Base-by-base conservation (phyloP, 2,888 invertebrate species). In the Amphipoea oculea region DNA sequence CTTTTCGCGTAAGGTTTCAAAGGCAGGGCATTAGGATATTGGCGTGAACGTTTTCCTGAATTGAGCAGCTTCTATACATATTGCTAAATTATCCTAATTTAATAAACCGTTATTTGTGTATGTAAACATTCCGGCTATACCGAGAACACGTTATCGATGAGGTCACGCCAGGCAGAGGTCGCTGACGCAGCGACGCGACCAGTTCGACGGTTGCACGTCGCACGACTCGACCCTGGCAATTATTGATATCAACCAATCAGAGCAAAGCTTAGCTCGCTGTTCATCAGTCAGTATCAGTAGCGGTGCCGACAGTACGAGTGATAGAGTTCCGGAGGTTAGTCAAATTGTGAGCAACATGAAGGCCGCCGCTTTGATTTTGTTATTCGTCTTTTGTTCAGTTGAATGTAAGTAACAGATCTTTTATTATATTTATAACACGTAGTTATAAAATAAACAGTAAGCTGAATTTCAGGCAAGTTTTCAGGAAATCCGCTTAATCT, bases 91-190 rank as follows among this genome's bases (percentile, higher is more conserved):
- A 54, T 67, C 0, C 29, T 6, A 68, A 48, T 82, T 62, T 82
- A 62, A 77, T 57, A 23, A 57, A 78, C 45, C 45, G 54, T 68
- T 45, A 83, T 78, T 70, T n/a, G 54, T 71, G 54, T 84, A 85
- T 86, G 88, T 90, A 90, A 90, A 92, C 88, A 92, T 81, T 79
- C 76, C 36, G 68, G 40, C 54, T 72, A 62, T 92, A 91, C 90
- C 86, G 86, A 92, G 92, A 92, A 81, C 87, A 81, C 83, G 92
- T 91, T 95, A 95, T 95, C 95, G 88, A 86, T 92, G 93, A 95
- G 95, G 95, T 95, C 95, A 93, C 80, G 86, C 78, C 83, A 84
- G 87, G 71, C 90, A 92, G 92, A 95, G 95, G 95, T 95, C 94
- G 91, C 84, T 83, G 81, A 84, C 83, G 85, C 63, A 82, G 83